Evolutionary conservation across 1,140 invertebrate species (phyloP).

Genomic region (Drosophila seguyi): DNA sequence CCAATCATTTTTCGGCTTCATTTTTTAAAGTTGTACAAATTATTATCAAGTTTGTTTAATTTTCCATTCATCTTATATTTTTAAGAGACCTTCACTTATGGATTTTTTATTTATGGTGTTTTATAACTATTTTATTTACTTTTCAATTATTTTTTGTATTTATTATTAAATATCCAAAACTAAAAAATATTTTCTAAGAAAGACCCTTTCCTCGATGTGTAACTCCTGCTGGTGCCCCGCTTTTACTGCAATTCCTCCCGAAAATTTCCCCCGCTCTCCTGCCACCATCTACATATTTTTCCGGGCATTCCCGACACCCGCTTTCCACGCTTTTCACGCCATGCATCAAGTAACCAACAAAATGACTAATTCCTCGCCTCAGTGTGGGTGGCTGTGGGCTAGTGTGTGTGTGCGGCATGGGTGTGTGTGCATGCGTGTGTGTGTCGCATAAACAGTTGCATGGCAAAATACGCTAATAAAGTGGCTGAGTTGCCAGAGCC

Average conservation of each 20-base stretch:
- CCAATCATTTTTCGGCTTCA: too few relatives aligned
- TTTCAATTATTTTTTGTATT: not conserved
- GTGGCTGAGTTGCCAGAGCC: slow-evolving; percentile 69
- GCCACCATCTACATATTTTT: not conserved
- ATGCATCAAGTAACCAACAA: slow-evolving; percentile 83
- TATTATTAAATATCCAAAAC: not conserved
- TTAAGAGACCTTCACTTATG: too few relatives aligned
- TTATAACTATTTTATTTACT: not conserved
- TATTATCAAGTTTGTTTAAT: too few relatives aligned
- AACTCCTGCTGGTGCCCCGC: not conserved
- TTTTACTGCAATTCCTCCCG: not conserved
- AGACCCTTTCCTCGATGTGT: not conserved
- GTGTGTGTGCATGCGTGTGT: slow-evolving; percentile 41
- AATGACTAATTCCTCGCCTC: slow-evolving; percentile 74
- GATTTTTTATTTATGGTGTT: too few relatives aligned
- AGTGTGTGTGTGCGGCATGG: slow-evolving; percentile 9
- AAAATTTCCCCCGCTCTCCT: not conserved
- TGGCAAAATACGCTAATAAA: slow-evolving; percentile 83
- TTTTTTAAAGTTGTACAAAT: too few relatives aligned
- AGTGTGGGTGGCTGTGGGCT: slow-evolving; percentile 35
- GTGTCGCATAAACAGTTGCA: slow-evolving; percentile 79
- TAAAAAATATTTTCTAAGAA: not conserved
- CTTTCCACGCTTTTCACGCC: slow-evolving; percentile 14
- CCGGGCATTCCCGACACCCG: not conserved
- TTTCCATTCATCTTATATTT: too few relatives aligned